Base-by-base conservation (phyloP, 2,888 invertebrate genomes). In the Torymus aiolomorphi region DNA sequence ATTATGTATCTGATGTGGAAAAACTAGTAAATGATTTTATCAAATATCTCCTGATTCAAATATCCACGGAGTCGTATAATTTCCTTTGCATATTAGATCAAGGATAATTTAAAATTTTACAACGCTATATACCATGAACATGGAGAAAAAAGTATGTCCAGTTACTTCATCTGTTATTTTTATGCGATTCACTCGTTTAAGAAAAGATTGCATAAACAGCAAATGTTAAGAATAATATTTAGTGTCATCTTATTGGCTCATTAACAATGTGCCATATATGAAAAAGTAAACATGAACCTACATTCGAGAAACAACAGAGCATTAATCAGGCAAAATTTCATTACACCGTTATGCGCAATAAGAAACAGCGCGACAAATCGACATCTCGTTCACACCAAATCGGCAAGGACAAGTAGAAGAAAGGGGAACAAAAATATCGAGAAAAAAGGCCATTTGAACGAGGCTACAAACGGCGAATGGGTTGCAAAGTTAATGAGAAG, bases 401-500 rank as follows among this genome's bases (percentile, higher is more conserved):
- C 31, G 59, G 1, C 63, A 24, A 31, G 31, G 31, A 31, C 31
- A 31, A 31, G 31, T 2, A 31, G 31, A 31, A 31, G 31, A 31
- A 31, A 31, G 31, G 31, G 5, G 5, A 57, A 70, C n/a, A 74
- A 70, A 74, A 78, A 61, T 16, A 66, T 59, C 31, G 3, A 5
- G 10, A 51, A 8, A 20, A 52, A 65, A 54, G 31, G 59, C 20
- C 31, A n/a, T 42, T 4, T 4, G n/a, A 59, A 61, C 54, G 16
- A 51, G 13, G 49, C 10, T n/a, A n/a, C 11, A 71, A 31, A 31
- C 31, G 59, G 13, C 5, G 56, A 76, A 49, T 51, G 54, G 62
- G 67, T 69, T 77, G 78, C 73, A 69, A 73, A 80, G 72, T 73
- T 73, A 76, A 80, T 63, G 80, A 76, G 72, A 73, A 76, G 56